These are phyloP conservation scores for Macroramphosus scolopax DNA, from an alignment of 2,797 vertebrate species.

Conservation along the genomic window DNA sequence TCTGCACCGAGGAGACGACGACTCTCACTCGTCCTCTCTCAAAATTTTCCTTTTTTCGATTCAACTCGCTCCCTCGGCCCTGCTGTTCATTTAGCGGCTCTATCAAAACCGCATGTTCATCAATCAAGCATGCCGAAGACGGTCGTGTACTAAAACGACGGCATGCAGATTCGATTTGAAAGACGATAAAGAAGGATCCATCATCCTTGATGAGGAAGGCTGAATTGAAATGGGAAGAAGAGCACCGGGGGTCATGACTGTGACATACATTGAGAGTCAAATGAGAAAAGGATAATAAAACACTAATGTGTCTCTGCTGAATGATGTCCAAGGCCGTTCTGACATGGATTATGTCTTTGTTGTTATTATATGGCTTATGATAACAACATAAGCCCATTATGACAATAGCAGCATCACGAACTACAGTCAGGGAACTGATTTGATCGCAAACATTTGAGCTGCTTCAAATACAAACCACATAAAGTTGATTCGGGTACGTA, in stretches of 20 bases:
- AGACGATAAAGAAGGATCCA: neutral
- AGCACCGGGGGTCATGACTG: neutral
- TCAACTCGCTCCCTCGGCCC: slow-evolving; percentile 7
- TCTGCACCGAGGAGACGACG: slow-evolving; percentile 42
- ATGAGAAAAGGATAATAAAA: too few relatives aligned
- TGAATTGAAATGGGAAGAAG: too few relatives aligned
- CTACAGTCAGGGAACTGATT: too few relatives aligned
- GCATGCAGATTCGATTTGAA: neutral
- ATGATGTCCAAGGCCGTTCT: too few relatives aligned
- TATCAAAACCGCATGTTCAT: slow-evolving; percentile 10
- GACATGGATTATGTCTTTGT: too few relatives aligned
- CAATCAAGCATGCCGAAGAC: neutral
- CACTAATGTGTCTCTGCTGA: too few relatives aligned
- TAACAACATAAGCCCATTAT: too few relatives aligned
- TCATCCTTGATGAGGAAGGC: slow-evolving; percentile 7
- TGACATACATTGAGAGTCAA: too few relatives aligned
- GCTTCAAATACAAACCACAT: too few relatives aligned
- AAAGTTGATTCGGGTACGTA: slow-evolving; percentile 76
- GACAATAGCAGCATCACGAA: too few relatives aligned
- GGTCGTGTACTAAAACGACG: neutral
- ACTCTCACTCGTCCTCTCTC: slow-evolving; percentile 13
- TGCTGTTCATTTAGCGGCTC: slow-evolving; percentile 11
- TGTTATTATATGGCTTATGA: too few relatives aligned
- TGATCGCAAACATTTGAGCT: too few relatives aligned
- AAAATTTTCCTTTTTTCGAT: slow-evolving; percentile 21